These are phyloP conservation scores for Pampus argenteus DNA, from an alignment of 2,797 vertebrate species.

Conservation along the genomic window DNA sequence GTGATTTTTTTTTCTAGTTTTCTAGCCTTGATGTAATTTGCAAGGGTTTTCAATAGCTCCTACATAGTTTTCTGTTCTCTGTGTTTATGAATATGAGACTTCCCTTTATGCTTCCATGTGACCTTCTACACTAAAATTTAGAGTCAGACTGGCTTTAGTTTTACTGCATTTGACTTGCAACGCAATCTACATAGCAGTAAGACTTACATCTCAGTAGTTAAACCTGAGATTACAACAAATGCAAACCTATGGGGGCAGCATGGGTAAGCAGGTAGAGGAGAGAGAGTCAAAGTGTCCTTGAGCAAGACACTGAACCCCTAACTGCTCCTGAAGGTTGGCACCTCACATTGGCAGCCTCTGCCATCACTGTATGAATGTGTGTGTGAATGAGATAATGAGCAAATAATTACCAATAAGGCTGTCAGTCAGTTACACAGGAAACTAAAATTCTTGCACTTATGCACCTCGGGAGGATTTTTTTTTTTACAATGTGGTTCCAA, in stretches of 20 bases:
- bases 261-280: too few relatives aligned
- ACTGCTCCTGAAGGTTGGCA: too few relatives aligned
- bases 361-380: too few relatives aligned
- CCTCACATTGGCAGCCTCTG: too few relatives aligned
- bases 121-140: background rate
- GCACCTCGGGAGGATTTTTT: background rate
- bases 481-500: background rate
- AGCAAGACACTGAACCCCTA: too few relatives aligned
- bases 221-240: too few relatives aligned
- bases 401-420: background rate
- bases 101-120: background rate
- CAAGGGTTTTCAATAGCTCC: background rate
- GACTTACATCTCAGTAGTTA: too few relatives aligned
- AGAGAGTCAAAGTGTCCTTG: too few relatives aligned
- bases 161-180: too few relatives aligned
- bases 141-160: background rate
- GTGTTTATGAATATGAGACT: background rate
- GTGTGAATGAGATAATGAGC: background rate
- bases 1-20: background rate
- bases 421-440: constrained; percentile 8
- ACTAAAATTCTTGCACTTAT: background rate
- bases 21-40: background rate
- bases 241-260: too few relatives aligned
- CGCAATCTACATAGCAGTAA: too few relatives aligned
- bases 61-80: background rate